Evolutionary conservation across 2,797 vertebrate genomes (phyloP).

Genomic region (Neopelma chrysocephalum): DNA sequence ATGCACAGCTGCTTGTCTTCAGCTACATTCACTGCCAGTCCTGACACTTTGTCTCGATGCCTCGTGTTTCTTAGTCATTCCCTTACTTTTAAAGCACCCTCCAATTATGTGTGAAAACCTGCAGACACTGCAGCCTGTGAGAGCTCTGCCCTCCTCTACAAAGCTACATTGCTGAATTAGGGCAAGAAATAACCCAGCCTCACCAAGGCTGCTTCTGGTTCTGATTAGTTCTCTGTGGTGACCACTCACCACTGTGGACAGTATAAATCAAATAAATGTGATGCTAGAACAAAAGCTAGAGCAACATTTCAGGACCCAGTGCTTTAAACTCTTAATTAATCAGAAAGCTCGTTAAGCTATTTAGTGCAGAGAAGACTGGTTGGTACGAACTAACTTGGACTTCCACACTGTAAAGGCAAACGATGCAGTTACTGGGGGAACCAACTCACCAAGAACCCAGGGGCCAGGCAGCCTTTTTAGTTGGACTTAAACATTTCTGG

Average conservation of each 20-base stretch:
- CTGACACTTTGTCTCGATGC: not conserved
- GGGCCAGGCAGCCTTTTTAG: not conserved
- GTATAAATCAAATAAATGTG: not conserved
- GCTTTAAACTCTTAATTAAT: not conserved
- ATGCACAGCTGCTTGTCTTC: not conserved
- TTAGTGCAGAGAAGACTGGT: not conserved
- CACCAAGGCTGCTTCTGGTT: not conserved
- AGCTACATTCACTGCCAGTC: rapidly evolving
- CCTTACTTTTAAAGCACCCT: not conserved
- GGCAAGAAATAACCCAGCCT: not conserved
- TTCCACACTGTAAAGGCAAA: slow-evolving; percentile 3
- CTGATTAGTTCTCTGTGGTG: not conserved
- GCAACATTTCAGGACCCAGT: not conserved
- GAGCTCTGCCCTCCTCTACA: not conserved
- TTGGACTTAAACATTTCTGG: not conserved
- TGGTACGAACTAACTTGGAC: not conserved
- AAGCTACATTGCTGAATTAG: not conserved
- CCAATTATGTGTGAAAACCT: not conserved
- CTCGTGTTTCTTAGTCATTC: not conserved
- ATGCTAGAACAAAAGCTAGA: not conserved
- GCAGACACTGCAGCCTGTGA: not conserved
- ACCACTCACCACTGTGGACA: not conserved
- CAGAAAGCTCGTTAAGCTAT: not conserved
- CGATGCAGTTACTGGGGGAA: slow-evolving; percentile 49
- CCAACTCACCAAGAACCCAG: not conserved